Conservation (phyloP, 30 jellyfish, hydroid and myxozoan genomes). For the Phacellophora camtschatica region DNA sequence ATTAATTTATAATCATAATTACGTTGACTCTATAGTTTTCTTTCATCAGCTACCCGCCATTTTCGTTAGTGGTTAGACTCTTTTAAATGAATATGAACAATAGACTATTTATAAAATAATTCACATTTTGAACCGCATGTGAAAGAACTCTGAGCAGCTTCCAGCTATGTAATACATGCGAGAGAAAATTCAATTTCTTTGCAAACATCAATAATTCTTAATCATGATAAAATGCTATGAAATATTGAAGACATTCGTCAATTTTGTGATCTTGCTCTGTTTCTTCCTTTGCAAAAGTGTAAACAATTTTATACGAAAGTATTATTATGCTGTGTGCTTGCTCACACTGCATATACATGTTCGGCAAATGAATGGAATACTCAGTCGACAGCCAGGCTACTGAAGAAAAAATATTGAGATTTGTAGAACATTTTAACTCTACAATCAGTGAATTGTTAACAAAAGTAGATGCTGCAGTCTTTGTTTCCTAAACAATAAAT, state of each 20-base stretch:
- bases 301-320: not conserved
- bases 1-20: constrained; percentile 4
- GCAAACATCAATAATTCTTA: not conserved
- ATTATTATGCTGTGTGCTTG: not conserved
- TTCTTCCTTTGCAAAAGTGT: not conserved
- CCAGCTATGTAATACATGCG: not conserved
- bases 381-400: constrained; percentile 11
- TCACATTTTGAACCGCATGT: constrained; percentile 6
- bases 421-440: no score
- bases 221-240: constrained; percentile 2
- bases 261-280: not conserved
- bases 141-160: not conserved
- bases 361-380: not conserved
- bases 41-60: constrained; percentile 41
- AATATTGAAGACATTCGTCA: constrained; percentile 20
- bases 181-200: not conserved
- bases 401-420: no score
- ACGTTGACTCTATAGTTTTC: constrained; percentile 23
- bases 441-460: no score
- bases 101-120: constrained; percentile 20
- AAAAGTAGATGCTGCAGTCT: no score
- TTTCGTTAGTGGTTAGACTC: not conserved
- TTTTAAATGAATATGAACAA: constrained; percentile 2
- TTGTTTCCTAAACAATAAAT: no score
- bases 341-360: no score